These are phyloP conservation scores for Athene noctua DNA, from an alignment of 2,113 vertebrate genomes.

Conservation along the genomic window DNA sequence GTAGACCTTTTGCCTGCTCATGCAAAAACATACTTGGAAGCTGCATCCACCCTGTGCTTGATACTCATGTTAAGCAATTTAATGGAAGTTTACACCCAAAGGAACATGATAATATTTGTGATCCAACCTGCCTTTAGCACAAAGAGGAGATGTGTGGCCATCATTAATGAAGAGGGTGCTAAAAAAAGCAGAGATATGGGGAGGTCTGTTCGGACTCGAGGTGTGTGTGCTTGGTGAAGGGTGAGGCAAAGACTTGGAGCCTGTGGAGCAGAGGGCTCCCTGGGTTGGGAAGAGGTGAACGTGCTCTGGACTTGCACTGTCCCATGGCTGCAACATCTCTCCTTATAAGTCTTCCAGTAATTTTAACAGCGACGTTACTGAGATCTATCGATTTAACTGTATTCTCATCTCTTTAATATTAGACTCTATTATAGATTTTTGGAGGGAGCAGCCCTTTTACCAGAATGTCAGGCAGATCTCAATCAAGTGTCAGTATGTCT, in stretches of 20 bases:
- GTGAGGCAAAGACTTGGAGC: not conserved
- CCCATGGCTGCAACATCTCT: not conserved
- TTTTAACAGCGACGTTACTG: not conserved
- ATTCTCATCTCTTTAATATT: not conserved
- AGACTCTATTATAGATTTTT: not conserved
- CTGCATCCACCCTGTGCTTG: not conserved
- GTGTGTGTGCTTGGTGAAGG: not conserved
- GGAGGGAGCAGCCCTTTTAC: not conserved
- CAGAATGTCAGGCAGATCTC: not conserved
- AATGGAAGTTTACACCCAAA: not conserved
- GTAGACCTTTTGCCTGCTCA: not conserved
- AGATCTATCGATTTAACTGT: not conserved
- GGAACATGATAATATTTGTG: not conserved
- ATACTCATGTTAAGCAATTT: not conserved
- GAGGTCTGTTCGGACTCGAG: not conserved
- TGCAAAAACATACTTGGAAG: not conserved
- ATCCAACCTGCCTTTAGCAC: not conserved
- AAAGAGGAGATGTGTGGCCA: not conserved
- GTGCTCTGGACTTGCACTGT: not conserved
- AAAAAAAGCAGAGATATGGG: not conserved
- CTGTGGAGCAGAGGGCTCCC: rapidly evolving
- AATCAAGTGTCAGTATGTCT: not conserved
- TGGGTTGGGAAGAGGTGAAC: not conserved
- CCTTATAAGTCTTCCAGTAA: not conserved
- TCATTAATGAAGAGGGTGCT: not conserved